phyloP scores from a whole-genome alignment of 2,888 invertebrate species.

The Sussaba pulchella region DNA sequence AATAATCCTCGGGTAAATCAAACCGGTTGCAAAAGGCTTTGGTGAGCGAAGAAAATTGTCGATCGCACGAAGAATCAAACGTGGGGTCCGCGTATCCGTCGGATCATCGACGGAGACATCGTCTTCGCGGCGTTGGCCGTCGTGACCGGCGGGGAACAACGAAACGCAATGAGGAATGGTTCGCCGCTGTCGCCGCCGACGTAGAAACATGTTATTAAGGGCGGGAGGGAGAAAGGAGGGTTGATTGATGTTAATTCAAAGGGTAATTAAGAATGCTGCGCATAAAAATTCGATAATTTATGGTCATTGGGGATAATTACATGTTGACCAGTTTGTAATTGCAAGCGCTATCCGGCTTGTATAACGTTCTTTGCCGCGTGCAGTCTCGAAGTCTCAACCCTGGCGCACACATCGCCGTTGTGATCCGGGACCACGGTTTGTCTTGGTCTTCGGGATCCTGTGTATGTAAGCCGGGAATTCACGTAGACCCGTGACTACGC shows the following conservation, averaged over 20 bases:
- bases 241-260: conserved; percentile 85
- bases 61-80: neutral
- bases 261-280: conserved; percentile 85
- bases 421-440: too few relatives aligned
- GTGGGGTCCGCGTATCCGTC: neutral
- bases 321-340: conserved; percentile 85
- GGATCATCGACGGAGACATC: conserved; percentile 33
- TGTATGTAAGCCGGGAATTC: too few relatives aligned
- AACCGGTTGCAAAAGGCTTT: too few relatives aligned
- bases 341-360: conserved; percentile 77
- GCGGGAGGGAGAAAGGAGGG: too few relatives aligned
- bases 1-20: too few relatives aligned
- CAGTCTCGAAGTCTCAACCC: conserved; percentile 57
- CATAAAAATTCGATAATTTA: conserved; percentile 84
- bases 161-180: conserved; percentile 63
- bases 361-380: conserved; percentile 69
- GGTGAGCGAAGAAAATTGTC: too few relatives aligned
- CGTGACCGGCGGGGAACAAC: conserved; percentile 10
- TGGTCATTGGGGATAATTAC: conserved; percentile 84
- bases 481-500: too few relatives aligned
- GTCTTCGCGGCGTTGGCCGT: conserved; percentile 46
- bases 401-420: conserved; percentile 26
- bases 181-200: conserved; percentile 68
- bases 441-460: too few relatives aligned
- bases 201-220: conserved; percentile 82